These are phyloP conservation scores for Sinhomidia bicolor DNA, from an alignment of 2,888 invertebrate species.

Conservation along the genomic window DNA sequence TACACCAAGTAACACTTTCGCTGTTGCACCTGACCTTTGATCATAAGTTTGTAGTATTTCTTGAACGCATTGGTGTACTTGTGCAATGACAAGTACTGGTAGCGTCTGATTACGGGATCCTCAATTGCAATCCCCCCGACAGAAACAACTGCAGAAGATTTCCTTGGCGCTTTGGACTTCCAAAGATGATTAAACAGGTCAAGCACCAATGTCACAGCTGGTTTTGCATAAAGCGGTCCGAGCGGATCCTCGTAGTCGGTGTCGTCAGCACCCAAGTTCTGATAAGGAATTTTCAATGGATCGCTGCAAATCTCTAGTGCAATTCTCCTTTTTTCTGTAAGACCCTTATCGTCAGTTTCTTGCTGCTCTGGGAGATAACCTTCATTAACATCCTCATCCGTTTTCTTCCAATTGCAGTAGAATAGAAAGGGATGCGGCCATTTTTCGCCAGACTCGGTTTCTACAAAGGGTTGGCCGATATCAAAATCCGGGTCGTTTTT, in stretches of 20 bases:
- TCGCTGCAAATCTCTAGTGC: conserved; percentile 10
- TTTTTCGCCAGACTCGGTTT: conserved; percentile 11
- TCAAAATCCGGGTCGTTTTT: conserved; percentile 53
- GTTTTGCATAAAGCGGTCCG: not conserved
- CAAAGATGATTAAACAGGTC: not conserved
- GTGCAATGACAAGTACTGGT: conserved; percentile 21
- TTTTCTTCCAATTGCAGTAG: conserved; percentile 57
- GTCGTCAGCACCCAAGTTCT: conserved; percentile 26
- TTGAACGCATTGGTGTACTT: conserved; percentile 10
- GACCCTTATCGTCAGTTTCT: not conserved
- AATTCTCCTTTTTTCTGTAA: not conserved
- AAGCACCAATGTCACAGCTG: not conserved
- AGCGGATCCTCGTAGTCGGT: conserved; percentile 42
- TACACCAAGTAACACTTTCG: not conserved
- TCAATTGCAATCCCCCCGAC: too few relatives aligned
- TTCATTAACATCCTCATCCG: conserved; percentile 25
- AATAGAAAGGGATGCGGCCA: conserved; percentile 51
- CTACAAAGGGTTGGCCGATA: not conserved
- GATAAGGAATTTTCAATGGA: conserved; percentile 19
- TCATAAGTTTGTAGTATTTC: conserved; percentile 3
- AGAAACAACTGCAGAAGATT: too few relatives aligned
- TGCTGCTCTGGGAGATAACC: not conserved
- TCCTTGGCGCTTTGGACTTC: not conserved
- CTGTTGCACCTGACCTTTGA: not conserved
- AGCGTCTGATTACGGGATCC: conserved; percentile 20